Percentiles rank a stretch among this genome's conserved stretches.
These are phyloP conservation scores for Enteromius unitaeniatus DNA, from an alignment of 2,797 vertebrate species.

Conservation along the genomic window DNA sequence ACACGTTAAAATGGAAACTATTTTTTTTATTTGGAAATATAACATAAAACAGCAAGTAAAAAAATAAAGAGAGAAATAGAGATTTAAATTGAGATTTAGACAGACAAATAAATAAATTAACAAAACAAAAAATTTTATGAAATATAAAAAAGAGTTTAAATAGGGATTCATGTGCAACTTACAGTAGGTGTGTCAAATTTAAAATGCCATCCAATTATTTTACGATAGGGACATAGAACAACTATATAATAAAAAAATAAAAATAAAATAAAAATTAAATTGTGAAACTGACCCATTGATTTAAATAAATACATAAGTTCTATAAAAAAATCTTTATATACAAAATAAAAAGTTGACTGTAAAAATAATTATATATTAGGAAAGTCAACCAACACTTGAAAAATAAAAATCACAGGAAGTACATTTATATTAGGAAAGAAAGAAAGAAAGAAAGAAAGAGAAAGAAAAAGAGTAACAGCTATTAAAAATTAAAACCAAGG, in stretches of 20 bases:
- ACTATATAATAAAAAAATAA: background rate
- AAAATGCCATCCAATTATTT: background rate
- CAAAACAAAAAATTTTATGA: background rate
- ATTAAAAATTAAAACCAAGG: background rate
- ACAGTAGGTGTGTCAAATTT: no score
- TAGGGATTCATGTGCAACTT: background rate
- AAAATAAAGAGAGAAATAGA: no score
- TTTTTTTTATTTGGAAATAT: background rate
- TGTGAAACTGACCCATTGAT: background rate
- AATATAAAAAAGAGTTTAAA: background rate
- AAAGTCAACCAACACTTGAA: background rate
- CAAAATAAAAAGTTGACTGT: background rate
- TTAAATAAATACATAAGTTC: background rate
- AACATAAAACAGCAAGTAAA: background rate
- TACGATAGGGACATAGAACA: background rate
- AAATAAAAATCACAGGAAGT: background rate
- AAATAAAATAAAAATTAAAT: background rate
- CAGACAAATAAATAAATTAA: background rate
- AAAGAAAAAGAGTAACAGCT: background rate
- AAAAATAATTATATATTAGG: background rate
- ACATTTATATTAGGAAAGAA: background rate
- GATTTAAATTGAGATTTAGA: background rate
- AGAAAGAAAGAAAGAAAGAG: no score
- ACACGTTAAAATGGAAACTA: background rate
- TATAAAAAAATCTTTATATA: background rate